Evolutionary conservation across 2,113 vertebrate genomes (phyloP).

Genomic region (Rhynchomys soricoides): DNA sequence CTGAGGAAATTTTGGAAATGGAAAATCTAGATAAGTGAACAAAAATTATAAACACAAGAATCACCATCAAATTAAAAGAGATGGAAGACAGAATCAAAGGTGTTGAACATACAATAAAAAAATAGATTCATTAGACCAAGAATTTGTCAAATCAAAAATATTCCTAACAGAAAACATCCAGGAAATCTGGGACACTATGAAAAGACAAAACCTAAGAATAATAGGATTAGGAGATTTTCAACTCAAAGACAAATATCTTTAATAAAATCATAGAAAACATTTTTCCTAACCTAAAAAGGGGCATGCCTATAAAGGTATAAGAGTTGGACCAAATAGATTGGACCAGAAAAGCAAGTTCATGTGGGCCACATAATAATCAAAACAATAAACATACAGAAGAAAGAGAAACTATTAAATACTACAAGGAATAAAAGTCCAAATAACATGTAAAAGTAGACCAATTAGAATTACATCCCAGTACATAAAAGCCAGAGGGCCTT

Average conservation of each 20-base stretch:
- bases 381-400: background rate
- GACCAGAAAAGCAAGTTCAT: no score
- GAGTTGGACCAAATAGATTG: background rate
- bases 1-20: background rate
- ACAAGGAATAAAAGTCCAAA: background rate
- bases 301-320: background rate
- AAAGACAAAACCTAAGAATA: background rate
- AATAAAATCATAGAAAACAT: background rate
- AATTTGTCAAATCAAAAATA: background rate
- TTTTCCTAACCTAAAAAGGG: background rate
- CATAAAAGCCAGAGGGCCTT: no score
- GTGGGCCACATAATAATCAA: background rate
- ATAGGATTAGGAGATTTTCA: background rate
- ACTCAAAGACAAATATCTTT: background rate
- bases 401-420: background rate
- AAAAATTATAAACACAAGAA: background rate
- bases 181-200: background rate
- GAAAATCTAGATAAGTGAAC: background rate
- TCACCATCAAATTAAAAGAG: background rate
- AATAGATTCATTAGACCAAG: background rate
- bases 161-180: background rate
- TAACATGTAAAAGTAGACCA: background rate
- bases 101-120: background rate
- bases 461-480: background rate
- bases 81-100: background rate